Base-by-base conservation (phyloP, 2,888 invertebrate genomes). In the Sinohyriopsis cumingii region DNA sequence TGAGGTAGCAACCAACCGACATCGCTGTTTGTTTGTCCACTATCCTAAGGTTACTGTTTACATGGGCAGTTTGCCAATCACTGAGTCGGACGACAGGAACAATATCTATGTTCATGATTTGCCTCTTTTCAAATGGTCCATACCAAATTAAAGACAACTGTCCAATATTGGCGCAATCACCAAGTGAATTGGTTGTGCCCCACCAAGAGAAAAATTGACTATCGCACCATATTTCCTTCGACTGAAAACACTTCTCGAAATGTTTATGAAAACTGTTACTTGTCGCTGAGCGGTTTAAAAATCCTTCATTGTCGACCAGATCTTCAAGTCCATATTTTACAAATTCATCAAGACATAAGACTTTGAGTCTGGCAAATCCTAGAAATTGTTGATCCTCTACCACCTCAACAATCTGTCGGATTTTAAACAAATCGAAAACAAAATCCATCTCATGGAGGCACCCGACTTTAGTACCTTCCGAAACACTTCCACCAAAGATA, bases 131-230 rank as follows among this genome's bases (percentile, higher is more conserved):
- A 56, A 24, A 70, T 6, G 70, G 63, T 12, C 70, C 70, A 63
- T 70, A 66, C 70, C 70, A 70, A 20, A 70, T 59, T 53, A 65
- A 53, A 33, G 59, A 15, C 18, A 69, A 45, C n/a, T 69, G 65
- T 9, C 69, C 69, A 45, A 69, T 69, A 56, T 69, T 65, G 56
- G 45, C 56, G 62, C 69, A 69, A 33, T 65, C 69, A 20, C 69
- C 69, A 12, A 59, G n/a, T 15, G 65, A 12, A 69, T 69, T 69
- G 18, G 69, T 69, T 15, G 65, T 69, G 15, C 69, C 69, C 61
- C 69, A 65, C 33, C 33, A 33, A 9, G 33, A 33, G 33, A 56
- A 69, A 53, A 55, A 65, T 18, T 45, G 33, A 15, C 20, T 69
- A 53, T 53, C 24, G 22, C 3, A 12, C 62, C 60, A 57, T 19